Conservation (phyloP, 2,113 vertebrate species). For the Chionis minor region DNA sequence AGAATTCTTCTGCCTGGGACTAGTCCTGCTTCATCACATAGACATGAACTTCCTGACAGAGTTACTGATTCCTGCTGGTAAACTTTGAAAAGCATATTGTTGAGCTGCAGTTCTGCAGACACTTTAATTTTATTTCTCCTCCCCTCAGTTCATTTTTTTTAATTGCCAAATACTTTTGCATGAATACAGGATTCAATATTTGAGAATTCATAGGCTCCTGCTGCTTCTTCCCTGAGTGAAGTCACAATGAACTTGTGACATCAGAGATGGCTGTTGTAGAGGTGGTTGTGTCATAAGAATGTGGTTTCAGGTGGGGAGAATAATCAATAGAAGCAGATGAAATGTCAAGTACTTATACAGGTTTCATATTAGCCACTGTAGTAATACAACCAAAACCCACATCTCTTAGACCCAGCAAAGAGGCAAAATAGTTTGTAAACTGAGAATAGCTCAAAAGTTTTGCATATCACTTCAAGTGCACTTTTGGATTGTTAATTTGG, state of each 20-base stretch:
- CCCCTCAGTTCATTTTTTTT: neutral
- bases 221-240: neutral
- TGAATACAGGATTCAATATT: neutral
- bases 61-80: neutral
- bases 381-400: neutral
- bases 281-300: neutral
- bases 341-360: neutral
- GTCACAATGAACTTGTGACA: neutral
- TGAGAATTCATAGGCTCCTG: neutral
- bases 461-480: neutral
- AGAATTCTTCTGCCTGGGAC: neutral
- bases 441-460: neutral
- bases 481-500: neutral
- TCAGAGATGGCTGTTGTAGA: neutral
- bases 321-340: neutral
- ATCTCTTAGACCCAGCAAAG: neutral
- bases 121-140: neutral
- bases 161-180: neutral
- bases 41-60: neutral
- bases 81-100: neutral
- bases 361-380: neutral
- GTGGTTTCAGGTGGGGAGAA: neutral
- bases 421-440: neutral
- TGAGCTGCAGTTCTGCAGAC: neutral
- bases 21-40: neutral